A percentile compares a stretch with the other conserved stretches of the same genome.
These are phyloP conservation scores for Naso thynnoides DNA, from an alignment of 2,797 vertebrate genomes.

Conservation along the genomic window DNA sequence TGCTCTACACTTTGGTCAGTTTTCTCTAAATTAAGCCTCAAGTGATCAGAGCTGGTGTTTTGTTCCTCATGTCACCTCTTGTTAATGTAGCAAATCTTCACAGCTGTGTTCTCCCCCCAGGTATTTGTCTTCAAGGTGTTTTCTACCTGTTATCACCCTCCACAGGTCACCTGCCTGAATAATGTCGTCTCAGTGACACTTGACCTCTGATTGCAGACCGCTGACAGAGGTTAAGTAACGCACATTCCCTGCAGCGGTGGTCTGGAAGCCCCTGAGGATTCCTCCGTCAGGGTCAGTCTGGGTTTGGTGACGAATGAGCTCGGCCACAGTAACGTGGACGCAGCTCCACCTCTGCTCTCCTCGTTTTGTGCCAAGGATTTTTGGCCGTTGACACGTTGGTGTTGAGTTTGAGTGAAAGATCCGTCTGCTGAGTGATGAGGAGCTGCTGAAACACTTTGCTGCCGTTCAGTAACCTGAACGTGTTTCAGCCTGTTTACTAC, in stretches of 20 bases:
- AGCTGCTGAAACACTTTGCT: neutral
- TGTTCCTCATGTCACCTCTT: no score
- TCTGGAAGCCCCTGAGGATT: constrained; percentile 22
- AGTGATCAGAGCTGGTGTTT: no score
- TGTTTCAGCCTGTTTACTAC: neutral
- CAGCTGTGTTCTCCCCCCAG: neutral
- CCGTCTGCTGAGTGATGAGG: constrained; percentile 10
- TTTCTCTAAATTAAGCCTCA: no score
- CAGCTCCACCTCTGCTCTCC: neutral
- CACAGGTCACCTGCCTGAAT: constrained; percentile 34
- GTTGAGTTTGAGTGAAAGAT: constrained; percentile 18
- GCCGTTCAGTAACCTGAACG: neutral
- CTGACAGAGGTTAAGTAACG: constrained; percentile 45
- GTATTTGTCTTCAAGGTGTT: constrained; percentile 1
- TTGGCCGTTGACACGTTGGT: neutral
- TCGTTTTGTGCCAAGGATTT: constrained; percentile 7
- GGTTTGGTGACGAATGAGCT: constrained; percentile 1
- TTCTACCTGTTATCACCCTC: neutral
- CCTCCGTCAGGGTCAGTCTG: constrained; percentile 24
- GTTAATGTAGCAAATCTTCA: no score
- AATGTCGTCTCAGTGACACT: constrained; percentile 17
- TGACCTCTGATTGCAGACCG: constrained; percentile 13
- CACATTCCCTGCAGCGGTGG: neutral
- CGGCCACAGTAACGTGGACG: neutral
- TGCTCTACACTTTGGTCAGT: no score